These are phyloP conservation scores for Oncopodura yosiiana DNA, from an alignment of 1,140 invertebrate species.

Conservation along the genomic window DNA sequence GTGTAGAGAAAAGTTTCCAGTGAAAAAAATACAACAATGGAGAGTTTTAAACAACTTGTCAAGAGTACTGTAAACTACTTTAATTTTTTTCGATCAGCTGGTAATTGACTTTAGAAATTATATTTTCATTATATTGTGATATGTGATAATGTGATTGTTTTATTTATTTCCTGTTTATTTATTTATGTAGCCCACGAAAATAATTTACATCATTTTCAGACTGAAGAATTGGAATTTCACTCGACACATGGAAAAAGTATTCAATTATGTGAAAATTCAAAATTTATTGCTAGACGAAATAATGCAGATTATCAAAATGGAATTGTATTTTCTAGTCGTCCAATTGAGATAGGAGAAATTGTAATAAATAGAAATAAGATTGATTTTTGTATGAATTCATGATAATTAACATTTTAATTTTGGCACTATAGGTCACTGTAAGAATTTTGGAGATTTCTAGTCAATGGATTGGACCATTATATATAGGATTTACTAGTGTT, in stretches of 20 bases:
- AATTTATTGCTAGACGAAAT: not conserved
- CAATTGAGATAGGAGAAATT: slow-evolving; percentile 6
- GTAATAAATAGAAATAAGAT: not conserved
- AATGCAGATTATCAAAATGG: slow-evolving; percentile 5
- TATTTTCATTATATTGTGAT: not conserved
- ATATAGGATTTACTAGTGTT: slow-evolving; percentile 10
- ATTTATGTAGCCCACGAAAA: no score
- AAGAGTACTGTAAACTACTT: not conserved
- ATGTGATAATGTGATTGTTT: not conserved
- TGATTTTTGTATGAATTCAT: not conserved
- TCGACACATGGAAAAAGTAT: slow-evolving; percentile 7
- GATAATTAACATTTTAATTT: not conserved
- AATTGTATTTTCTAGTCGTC: slow-evolving; percentile 8
- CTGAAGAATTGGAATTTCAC: slow-evolving; percentile 8
- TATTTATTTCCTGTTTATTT: not conserved
- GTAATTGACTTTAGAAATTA: no score
- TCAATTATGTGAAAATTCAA: not conserved
- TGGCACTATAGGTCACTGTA: not conserved
- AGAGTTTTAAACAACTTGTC: no score
- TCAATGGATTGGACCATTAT: slow-evolving; percentile 3
- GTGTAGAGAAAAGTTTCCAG: no score
- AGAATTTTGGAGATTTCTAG: slow-evolving; percentile 3
- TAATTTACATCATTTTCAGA: no score
- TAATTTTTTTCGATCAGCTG: no score
- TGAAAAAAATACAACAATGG: no score